phyloP scores from a whole-genome alignment of 1,140 invertebrate genomes.

The Stegodyphus dumicola region DNA sequence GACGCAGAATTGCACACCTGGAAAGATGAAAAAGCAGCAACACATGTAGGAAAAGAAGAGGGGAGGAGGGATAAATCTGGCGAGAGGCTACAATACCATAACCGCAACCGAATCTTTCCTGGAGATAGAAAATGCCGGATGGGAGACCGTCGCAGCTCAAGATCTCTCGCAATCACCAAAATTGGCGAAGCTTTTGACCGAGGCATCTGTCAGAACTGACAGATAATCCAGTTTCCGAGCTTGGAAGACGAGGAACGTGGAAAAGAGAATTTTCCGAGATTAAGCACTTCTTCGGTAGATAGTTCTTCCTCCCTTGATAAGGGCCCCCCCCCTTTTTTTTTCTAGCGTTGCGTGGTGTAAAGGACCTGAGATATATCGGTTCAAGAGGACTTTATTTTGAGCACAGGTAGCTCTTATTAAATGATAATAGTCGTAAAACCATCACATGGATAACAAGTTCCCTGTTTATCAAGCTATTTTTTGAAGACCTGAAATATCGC shows the following conservation, averaged over 20 bases:
- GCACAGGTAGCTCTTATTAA: slow-evolving; percentile 5
- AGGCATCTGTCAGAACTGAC: slow-evolving; percentile 48
- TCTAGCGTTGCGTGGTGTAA: too few relatives aligned
- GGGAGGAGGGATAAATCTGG: too few relatives aligned
- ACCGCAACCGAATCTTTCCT: background rate
- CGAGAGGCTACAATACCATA: too few relatives aligned
- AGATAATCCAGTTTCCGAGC: slow-evolving; percentile 13
- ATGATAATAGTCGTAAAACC: background rate
- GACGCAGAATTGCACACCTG: slow-evolving; percentile 14
- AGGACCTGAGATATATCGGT: background rate
- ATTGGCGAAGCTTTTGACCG: slow-evolving; percentile 11
- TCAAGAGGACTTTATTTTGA: slow-evolving; percentile 18
- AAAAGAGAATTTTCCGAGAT: slow-evolving; percentile 29
- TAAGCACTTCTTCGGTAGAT: background rate
- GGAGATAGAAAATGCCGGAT: background rate
- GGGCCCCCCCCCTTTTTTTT: too few relatives aligned
- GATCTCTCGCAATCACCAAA: background rate
- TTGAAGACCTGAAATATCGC: too few relatives aligned
- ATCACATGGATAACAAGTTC: too few relatives aligned
- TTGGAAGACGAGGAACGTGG: background rate
- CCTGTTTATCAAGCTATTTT: too few relatives aligned
- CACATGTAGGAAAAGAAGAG: background rate
- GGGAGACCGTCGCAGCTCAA: background rate
- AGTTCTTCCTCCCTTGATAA: too few relatives aligned
- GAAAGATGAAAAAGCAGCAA: background rate